Evolutionary conservation across 1,140 invertebrate species (phyloP), one percentile per base, ranked within the genome.

Genomic region (Drosophila littoralis): DNA sequence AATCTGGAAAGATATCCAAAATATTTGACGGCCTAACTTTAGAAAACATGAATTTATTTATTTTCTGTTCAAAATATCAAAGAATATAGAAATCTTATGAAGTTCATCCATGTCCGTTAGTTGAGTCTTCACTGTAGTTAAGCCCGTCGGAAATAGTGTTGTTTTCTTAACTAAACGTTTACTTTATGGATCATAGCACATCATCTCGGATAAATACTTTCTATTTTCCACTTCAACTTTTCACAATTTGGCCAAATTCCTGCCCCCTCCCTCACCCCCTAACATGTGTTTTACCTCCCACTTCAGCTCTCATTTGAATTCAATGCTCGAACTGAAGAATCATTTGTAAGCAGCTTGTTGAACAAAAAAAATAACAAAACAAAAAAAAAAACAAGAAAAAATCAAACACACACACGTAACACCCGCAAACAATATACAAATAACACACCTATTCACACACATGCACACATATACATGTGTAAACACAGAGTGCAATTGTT

Each of bases 261-360:
- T 40, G 38, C 38, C 38, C 22, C 22, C 22, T 28, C 22, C 22
- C 22, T 22, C 3, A 22, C 22, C 22, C 22, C 1, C 22, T 22
- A 22, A 2, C 22, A 22, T 2, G 2, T 22, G 2, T 22, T 22
- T 22, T 22, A 22, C 22, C 22, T 4, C 22, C 22, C 22, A 28
- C 17, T 17, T 10, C 22, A 10, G 17, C 9, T 22, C 70, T 73
- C 64, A 73, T 73, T 73, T 60, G 70, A 73, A 73, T 67, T 73
- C 70, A 73, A 73, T 73, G 64, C 70, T 73, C 64, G 64, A 59
- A 73, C 54, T 59, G 33, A 54, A 52, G 70, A 73, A 59, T 68
- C 64, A 73, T 73, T 73, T 73, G 70, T 73, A 60, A 73, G 70
- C 70, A 67, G 70, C 70, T 60, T 73, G 70, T 68, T 73, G 64